Conservation (phyloP, 2,113 vertebrate species). For the Myotis brandtii region DNA sequence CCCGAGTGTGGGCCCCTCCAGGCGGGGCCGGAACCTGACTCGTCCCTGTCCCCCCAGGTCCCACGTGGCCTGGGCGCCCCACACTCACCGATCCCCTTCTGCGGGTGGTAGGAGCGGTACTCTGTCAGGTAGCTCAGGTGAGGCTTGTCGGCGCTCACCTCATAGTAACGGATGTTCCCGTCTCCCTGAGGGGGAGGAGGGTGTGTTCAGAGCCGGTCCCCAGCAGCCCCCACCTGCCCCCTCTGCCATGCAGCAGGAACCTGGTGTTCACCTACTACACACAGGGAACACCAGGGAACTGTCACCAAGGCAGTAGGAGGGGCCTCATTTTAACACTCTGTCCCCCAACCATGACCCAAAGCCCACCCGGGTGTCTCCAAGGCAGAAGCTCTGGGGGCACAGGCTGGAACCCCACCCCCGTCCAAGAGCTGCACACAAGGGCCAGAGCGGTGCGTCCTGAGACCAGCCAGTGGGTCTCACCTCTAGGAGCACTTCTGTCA, state of each 20-base stretch:
- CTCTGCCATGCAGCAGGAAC: not conserved
- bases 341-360: not conserved
- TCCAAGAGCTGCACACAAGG: not conserved
- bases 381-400: not conserved
- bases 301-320: not conserved
- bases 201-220: not conserved
- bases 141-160: conserved; percentile 92
- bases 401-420: not conserved
- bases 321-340: not conserved
- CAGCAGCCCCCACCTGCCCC: not conserved
- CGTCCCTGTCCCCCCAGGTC: not conserved
- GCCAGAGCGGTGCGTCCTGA: not conserved
- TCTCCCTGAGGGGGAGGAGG: conserved; percentile 89
- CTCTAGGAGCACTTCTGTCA: not conserved
- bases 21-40: not conserved
- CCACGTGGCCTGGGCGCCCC: fast-evolving
- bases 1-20: not conserved
- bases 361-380: not conserved
- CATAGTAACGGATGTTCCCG: conserved; percentile 95
- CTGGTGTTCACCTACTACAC: not conserved
- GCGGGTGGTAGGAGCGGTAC: conserved; percentile 91
- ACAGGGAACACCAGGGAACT: not conserved
- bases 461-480: not conserved
- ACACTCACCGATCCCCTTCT: conserved; percentile 95
- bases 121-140: conserved; percentile 93